A percentile compares a stretch with the other conserved stretches of the same genome.
phyloP scores from a whole-genome alignment of 1,140 invertebrate species.

The Meteorus sp. region DNA sequence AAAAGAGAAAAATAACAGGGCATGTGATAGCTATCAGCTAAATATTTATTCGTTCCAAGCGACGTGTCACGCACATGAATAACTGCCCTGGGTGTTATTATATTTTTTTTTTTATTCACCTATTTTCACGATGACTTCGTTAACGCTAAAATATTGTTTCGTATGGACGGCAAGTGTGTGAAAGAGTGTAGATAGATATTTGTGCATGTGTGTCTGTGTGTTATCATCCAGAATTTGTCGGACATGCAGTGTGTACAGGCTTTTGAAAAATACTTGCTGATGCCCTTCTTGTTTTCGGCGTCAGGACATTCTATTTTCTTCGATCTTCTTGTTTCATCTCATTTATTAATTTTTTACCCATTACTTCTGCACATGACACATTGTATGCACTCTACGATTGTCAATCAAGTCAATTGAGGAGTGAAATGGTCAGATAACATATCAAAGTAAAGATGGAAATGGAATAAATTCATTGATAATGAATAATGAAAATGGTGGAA shows the following conservation, averaged over 20 bases:
- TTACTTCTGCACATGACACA: background rate
- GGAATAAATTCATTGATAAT: conserved; percentile 28
- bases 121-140: background rate
- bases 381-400: conserved; percentile 21
- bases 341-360: background rate
- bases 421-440: conserved; percentile 20
- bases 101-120: background rate
- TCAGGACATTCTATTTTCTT: no score
- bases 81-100: background rate
- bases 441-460: conserved; percentile 1
- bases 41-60: background rate
- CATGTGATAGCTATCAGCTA: background rate
- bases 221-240: no score
- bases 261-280: background rate
- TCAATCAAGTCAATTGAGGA: conserved; percentile 34
- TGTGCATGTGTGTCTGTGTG: no score
- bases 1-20: background rate
- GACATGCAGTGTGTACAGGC: no score
- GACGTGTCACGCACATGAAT: background rate
- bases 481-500: no score
- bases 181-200: no score
- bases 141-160: no score
- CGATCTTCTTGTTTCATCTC: no score
- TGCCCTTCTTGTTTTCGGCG: no score
- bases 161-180: no score